These are phyloP conservation scores for Elephantulus edwardii DNA, from an alignment of 2,113 vertebrate genomes.

Conservation along the genomic window DNA sequence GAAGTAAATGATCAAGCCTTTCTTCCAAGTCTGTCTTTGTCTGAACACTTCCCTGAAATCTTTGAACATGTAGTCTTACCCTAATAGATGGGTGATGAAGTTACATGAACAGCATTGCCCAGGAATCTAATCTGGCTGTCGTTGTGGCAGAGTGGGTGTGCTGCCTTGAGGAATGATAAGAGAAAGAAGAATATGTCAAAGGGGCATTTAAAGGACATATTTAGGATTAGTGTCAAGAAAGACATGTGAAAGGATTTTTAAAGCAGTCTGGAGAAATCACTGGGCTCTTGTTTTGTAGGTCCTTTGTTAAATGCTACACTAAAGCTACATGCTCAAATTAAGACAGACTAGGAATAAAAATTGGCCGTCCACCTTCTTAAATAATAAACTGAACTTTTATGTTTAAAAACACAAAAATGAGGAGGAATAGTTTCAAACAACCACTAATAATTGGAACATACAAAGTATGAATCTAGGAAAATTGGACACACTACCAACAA, in stretches of 20 bases:
- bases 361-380: too few relatives aligned
- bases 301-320: too few relatives aligned
- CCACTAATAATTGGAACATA: too few relatives aligned
- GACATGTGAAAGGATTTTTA: not conserved
- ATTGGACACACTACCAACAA: too few relatives aligned
- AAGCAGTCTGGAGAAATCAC: accelerated
- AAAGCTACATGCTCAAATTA: too few relatives aligned
- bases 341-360: too few relatives aligned
- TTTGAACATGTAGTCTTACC: not conserved
- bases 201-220: not conserved
- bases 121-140: not conserved
- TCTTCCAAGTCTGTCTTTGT: not conserved
- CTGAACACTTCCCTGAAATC: too few relatives aligned
- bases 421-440: too few relatives aligned
- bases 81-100: not conserved
- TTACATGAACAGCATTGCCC: not conserved
- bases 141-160: not conserved
- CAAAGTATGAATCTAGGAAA: too few relatives aligned
- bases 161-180: not conserved
- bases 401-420: too few relatives aligned
- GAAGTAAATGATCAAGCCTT: not conserved
- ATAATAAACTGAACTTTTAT: too few relatives aligned
- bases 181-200: not conserved
- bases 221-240: not conserved
- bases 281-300: not conserved